These are phyloP conservation scores for Phainopepla nitens DNA, from an alignment of 2,113 vertebrate genomes.

Conservation along the genomic window DNA sequence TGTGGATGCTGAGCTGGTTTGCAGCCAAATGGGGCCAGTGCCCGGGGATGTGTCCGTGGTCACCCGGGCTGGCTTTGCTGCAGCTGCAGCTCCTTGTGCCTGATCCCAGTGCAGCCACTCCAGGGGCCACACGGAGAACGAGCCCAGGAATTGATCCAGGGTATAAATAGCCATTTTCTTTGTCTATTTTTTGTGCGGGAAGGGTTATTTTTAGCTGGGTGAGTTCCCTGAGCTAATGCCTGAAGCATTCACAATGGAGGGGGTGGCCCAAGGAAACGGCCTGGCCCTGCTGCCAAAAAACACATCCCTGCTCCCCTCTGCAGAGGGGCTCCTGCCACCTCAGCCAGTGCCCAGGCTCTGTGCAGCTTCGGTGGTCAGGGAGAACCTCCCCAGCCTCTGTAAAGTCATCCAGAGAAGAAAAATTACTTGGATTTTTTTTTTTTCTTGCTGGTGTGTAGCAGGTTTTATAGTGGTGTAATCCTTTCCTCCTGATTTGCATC, in stretches of 20 bases:
- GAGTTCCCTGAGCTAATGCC: constrained; percentile 17
- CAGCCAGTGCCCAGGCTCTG: not conserved
- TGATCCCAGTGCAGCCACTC: not conserved
- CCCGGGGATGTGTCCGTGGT: not conserved
- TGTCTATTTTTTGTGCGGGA: not conserved
- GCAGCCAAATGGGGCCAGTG: fast-evolving
- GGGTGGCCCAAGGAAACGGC: constrained; percentile 20
- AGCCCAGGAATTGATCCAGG: not conserved
- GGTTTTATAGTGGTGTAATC: not conserved
- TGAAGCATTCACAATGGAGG: not conserved
- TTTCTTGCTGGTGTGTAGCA: not conserved
- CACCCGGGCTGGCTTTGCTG: not conserved
- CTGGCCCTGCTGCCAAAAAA: not conserved
- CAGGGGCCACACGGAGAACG: not conserved
- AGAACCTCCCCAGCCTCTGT: not conserved
- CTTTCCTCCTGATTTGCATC: not conserved
- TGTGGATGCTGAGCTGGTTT: not conserved
- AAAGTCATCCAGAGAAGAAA: not conserved
- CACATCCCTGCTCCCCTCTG: not conserved
- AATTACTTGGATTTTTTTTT: fast-evolving
- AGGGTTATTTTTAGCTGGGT: constrained; percentile 24
- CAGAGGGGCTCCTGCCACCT: not conserved
- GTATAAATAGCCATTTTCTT: constrained; percentile 4
- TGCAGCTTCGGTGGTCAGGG: not conserved
- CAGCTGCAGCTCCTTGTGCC: not conserved